phyloP scores from a whole-genome alignment of 1,140 invertebrate genomes.

The Yoshiicerus persimilis region DNA sequence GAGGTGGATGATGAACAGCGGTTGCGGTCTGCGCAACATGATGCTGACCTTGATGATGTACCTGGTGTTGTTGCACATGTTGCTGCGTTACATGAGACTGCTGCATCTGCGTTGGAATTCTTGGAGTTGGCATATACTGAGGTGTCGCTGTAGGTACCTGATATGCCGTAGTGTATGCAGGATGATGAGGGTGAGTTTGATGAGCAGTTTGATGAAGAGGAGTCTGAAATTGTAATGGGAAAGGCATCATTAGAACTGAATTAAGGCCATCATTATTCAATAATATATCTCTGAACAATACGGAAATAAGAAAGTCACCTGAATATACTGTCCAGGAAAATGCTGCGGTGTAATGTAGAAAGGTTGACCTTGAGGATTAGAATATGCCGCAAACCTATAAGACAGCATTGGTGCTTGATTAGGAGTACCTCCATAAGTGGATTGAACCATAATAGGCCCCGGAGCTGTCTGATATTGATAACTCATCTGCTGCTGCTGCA shows the following conservation, averaged over 20 bases:
- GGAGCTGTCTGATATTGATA: background rate
- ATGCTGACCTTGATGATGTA: background rate
- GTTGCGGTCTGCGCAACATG: background rate
- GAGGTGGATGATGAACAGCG: constrained; percentile 25
- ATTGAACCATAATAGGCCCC: background rate
- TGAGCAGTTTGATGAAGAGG: background rate
- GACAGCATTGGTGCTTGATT: background rate
- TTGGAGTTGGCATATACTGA: background rate
- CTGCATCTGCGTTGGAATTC: background rate
- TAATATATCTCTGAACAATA: background rate
- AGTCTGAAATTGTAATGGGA: background rate
- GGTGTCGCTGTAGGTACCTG: background rate
- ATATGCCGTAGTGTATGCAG: background rate
- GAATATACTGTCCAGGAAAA: background rate
- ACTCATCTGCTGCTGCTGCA: background rate
- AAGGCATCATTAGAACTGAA: background rate
- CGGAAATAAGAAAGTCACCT: background rate
- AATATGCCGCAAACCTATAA: background rate
- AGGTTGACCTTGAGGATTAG: background rate
- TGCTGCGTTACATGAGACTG: background rate
- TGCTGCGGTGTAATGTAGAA: background rate
- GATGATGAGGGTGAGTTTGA: constrained; percentile 5
- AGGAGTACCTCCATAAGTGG: background rate
- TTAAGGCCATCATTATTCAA: background rate
- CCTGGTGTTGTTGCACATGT: background rate